Evolutionary conservation across 2,797 vertebrate genomes (phyloP).

Genomic region (Coccyzus lansbergi): DNA sequence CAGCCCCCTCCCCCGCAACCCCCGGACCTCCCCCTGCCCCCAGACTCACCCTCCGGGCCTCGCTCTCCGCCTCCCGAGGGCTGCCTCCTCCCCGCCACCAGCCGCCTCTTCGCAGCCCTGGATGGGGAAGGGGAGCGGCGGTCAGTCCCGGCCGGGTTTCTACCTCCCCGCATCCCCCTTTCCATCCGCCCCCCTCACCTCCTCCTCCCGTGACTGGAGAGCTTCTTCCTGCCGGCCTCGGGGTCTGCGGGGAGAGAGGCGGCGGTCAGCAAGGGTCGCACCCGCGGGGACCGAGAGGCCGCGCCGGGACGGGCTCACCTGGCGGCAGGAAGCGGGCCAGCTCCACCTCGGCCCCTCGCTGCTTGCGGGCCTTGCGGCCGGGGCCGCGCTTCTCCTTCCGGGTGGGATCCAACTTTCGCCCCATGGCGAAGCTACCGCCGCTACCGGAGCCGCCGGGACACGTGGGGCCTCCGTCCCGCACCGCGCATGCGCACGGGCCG

Average conservation of each 20-base stretch:
- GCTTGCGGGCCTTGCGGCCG: slow-evolving; percentile 90
- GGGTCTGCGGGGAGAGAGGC: slow-evolving; percentile 15
- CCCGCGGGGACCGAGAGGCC: no score
- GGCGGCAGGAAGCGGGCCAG: slow-evolving; percentile 84
- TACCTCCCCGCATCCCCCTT: fast-evolving
- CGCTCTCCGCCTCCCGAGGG: no score
- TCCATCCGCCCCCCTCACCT: slow-evolving; percentile 76
- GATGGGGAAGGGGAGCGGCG: not conserved
- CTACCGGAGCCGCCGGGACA: not conserved
- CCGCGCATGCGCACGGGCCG: not conserved
- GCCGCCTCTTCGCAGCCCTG: slow-evolving; percentile 67
- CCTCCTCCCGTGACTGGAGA: slow-evolving; percentile 87
- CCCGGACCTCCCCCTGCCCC: no score
- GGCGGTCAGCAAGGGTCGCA: not conserved
- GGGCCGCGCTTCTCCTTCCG: slow-evolving; percentile 89
- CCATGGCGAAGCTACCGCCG: slow-evolving; percentile 78
- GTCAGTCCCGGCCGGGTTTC: no score
- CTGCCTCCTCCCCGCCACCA: not conserved
- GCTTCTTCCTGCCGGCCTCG: slow-evolving; percentile 76
- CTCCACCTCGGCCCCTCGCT: slow-evolving; percentile 92
- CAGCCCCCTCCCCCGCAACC: no score
- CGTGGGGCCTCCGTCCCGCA: not conserved
- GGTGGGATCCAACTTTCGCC: slow-evolving; percentile 90
- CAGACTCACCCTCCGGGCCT: no score
- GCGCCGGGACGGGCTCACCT: slow-evolving; percentile 71